Conservation (phyloP, 1,140 invertebrate genomes). For the Drosophila ambigua region DNA sequence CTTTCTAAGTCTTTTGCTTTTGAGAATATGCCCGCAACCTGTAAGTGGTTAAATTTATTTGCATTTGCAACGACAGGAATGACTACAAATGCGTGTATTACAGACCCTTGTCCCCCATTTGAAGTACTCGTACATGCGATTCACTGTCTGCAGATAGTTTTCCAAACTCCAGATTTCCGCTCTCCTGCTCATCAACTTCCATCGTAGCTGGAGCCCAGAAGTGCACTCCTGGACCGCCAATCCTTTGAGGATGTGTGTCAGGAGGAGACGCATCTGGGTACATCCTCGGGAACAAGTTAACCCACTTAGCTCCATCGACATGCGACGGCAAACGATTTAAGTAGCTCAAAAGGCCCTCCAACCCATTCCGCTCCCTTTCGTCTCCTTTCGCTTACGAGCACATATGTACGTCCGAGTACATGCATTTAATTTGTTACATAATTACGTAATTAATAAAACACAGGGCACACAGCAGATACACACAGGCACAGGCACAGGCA, state of each 20-base stretch:
- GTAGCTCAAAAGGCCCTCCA: slow-evolving; percentile 48
- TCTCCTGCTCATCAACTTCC: slow-evolving; percentile 22
- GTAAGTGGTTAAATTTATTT: too few relatives aligned
- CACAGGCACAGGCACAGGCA: slow-evolving; percentile 13
- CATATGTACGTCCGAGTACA: slow-evolving; percentile 25
- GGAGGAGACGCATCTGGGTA: slow-evolving; percentile 21
- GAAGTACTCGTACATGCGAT: slow-evolving; percentile 21
- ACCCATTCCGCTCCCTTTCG: slow-evolving; percentile 17
- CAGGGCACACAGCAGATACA: slow-evolving; percentile 13
- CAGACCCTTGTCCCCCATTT: slow-evolving; percentile 38
- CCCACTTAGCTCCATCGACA: slow-evolving; percentile 58
- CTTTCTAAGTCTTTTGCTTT: too few relatives aligned
- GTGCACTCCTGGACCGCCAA: slow-evolving; percentile 36
- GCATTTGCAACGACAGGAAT: too few relatives aligned
- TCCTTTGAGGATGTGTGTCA: slow-evolving; percentile 62
- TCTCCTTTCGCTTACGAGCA: neutral
- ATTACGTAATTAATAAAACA: slow-evolving; percentile 81
- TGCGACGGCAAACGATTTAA: slow-evolving; percentile 45
- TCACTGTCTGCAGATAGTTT: slow-evolving; percentile 17
- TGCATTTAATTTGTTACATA: slow-evolving; percentile 79
- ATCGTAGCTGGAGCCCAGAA: slow-evolving; percentile 40
- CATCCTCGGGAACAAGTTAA: slow-evolving; percentile 51
- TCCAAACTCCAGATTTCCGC: slow-evolving; percentile 24
- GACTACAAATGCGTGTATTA: too few relatives aligned
- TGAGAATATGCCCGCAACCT: too few relatives aligned